Evolutionary conservation across 1,140 invertebrate genomes (phyloP), one percentile per base, ranked within the genome.

Genomic region (Euura saliciscinereae): DNA sequence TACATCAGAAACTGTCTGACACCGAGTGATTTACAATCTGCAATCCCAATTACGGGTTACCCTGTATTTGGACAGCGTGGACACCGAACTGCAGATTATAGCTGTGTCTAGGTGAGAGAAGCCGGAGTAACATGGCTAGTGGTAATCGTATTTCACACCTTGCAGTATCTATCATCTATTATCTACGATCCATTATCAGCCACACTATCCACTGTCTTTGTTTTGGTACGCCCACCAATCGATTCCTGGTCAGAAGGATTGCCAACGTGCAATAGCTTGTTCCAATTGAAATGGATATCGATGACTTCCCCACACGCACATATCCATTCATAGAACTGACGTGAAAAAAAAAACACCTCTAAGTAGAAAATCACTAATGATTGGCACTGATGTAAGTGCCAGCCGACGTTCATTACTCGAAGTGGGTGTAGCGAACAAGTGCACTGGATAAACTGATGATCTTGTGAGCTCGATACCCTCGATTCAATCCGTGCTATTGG

Each of bases 91-190:
- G 13, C 51, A 59, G 51, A 59, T 59, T 59, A 59, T 59, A 59
- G 51, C 51, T 59, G 51, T 2, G 51, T 6, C 8, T 59, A 59
- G 51, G 51, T 59, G 51, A 59, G 3, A 1, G 6, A 1, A n/a
- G 51, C 6, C 13, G 51, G 51, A 59, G 51, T 8, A 59, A 59
- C 51, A 6, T 59, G 13, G 51, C 51, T 8, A n/a, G 51, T 59
- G 51, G 51, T 59, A 59, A 59, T 59, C 51, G 51, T n/a, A 59
- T 59, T 59, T 59, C 51, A 59, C 51, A 59, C 51, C 51, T 59
- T 59, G 51, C 6, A 59, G 51, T 59, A 59, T 59, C 51, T 59
- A 59, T 59, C 51, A 59, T 59, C 51, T 59, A 59, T 59, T 59
- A 59, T 59, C 51, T 59, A 59, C 51, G 51, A 59, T 59, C 51